Evolutionary conservation across 2,797 vertebrate species (phyloP), one percentile per base, ranked within the genome.

Genomic region (Hozukius guyotensis): DNA sequence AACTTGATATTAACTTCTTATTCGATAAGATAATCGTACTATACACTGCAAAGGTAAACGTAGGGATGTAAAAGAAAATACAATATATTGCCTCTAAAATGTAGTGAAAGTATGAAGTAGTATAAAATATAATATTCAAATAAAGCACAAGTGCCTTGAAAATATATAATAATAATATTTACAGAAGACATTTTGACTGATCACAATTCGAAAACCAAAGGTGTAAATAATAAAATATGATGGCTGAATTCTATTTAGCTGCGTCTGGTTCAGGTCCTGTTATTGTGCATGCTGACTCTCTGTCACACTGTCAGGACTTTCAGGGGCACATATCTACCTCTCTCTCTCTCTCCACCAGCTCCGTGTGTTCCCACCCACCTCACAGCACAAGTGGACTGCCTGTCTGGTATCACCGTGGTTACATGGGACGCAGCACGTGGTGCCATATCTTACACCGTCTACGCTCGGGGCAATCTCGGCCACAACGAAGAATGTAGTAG

Each of bases 351-450:
- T 27, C 73, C 65, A 22, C 60, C 78, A 97, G 96, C 93, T 77
- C 96, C 96, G 0, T 97, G 96, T 59, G 66, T 92, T 10, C 94
- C 96, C 27, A 93, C 86, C 25, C 72, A 86, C 32, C 69, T 94
- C 32, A 57, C 2, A 2, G 89, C 87, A 9, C 13, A 0, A 0
- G 83, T 90, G 38, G 85, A 95, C 91, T 96, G 96, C 22, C 0
- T 29, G 0, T 87, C 87, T 0, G 90, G 84, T 2, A 94, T 95
- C 73, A 94, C 87, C 5, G 20, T 42, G 0, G 92, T 96, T 1
- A 87, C 7, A 0, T 96, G 96, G 96, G 94, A 96, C 53, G 2
- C 76, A 0, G 77, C 90, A 0, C 76, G 7, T 0, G 93, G 95
- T 0, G 95, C 95, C 74, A 89, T 49, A 2, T 83, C 49, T 1